These are phyloP conservation scores for Tetrax tetrax DNA, from an alignment of 2,113 vertebrate genomes.

Conservation along the genomic window DNA sequence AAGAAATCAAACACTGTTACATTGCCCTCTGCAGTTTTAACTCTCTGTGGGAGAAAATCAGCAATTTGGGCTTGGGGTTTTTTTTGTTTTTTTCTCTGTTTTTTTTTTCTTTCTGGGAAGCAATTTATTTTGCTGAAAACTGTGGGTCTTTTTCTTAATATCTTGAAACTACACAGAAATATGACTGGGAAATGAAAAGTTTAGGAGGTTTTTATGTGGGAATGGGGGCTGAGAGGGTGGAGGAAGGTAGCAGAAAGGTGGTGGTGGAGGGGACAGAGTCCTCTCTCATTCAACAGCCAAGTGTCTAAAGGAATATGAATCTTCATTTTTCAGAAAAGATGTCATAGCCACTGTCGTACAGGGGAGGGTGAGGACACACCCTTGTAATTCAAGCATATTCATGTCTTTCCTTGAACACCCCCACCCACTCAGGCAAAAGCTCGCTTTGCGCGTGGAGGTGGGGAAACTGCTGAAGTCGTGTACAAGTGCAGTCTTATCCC, in stretches of 20 bases:
- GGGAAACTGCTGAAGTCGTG: neutral
- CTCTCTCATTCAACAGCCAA: neutral
- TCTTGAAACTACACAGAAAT: neutral
- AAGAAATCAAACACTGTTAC: neutral
- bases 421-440: neutral
- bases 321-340: neutral
- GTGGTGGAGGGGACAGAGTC: neutral
- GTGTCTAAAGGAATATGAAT: neutral
- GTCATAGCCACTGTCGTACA: neutral
- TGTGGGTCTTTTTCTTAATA: neutral
- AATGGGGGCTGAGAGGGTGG: neutral
- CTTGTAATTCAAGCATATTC: neutral
- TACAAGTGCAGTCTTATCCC: neutral
- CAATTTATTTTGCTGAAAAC: neutral
- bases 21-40: neutral
- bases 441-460: neutral
- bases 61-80: neutral
- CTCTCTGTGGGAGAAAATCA: neutral
- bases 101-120: neutral
- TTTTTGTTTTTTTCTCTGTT: too few species aligned
- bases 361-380: neutral
- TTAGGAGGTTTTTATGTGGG: neutral
- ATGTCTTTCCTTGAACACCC: neutral
- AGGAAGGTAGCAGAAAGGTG: neutral
- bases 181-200: neutral